Conservation (phyloP, 1,140 invertebrate genomes). For the Platyscapa corneri region DNA sequence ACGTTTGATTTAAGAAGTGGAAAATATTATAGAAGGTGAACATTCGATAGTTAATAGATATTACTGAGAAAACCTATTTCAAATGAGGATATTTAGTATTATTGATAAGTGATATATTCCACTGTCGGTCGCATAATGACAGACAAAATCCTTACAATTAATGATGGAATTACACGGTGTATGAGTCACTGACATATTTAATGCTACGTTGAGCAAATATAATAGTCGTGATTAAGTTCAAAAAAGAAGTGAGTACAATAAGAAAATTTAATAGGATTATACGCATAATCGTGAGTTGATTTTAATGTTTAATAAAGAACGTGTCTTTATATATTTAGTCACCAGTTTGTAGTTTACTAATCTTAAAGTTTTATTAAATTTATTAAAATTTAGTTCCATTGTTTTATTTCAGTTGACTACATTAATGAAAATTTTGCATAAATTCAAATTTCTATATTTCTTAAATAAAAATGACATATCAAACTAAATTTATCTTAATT, state of each 20-base stretch:
- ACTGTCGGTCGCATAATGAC: not conserved
- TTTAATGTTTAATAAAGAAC: not conserved
- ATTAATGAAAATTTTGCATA: not conserved
- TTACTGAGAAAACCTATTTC: not conserved
- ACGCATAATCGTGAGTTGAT: not conserved
- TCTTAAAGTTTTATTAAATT: too few species aligned
- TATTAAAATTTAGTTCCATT: too few species aligned
- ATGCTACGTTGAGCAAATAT: conserved; percentile 39
- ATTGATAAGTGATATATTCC: conserved; percentile 1
- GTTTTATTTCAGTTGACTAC: not conserved
- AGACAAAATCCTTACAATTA: not conserved
- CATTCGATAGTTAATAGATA: not conserved
- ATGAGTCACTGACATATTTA: conserved; percentile 29
- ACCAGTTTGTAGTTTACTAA: not conserved
- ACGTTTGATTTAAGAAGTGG: not conserved
- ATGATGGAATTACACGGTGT: conserved; percentile 5
- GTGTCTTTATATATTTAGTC: not conserved
- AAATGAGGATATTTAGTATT: conserved; percentile 1
- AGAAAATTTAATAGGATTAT: conserved; percentile 23
- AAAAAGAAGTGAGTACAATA: conserved; percentile 8
- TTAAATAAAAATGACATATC: too few species aligned
- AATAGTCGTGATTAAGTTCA: conserved; percentile 8
- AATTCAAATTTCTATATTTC: too few species aligned
- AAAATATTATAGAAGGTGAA: not conserved
- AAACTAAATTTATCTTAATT: too few species aligned